Evolutionary conservation across 2,797 vertebrate genomes (phyloP).

Genomic region (Bradypodion ventrale): DNA sequence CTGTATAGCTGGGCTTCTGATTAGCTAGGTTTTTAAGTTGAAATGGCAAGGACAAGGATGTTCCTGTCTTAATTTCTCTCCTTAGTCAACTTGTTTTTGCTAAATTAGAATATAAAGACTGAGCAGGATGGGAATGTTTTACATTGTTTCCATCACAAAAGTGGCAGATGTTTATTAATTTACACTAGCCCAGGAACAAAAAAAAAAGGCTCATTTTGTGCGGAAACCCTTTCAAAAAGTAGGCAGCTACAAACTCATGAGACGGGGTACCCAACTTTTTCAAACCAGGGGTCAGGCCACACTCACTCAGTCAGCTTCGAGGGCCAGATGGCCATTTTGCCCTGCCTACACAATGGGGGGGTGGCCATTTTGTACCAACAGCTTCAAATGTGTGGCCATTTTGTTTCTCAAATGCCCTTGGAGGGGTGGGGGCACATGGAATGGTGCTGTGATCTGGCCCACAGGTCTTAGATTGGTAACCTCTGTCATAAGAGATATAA

Average conservation of each 20-base stretch:
- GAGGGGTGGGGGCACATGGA: too few relatives aligned
- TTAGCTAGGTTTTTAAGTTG: background rate
- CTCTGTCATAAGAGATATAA: background rate
- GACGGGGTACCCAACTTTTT: too few relatives aligned
- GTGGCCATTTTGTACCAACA: too few relatives aligned
- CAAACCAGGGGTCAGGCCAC: too few relatives aligned
- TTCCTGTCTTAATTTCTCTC: background rate
- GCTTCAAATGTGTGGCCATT: too few relatives aligned
- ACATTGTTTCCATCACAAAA: background rate
- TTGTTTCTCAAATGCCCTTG: too few relatives aligned
- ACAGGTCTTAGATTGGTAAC: too few relatives aligned
- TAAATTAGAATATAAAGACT: background rate
- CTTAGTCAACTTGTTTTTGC: background rate
- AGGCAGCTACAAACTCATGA: too few relatives aligned
- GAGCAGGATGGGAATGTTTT: background rate
- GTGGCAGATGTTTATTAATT: background rate
- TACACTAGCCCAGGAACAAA: background rate
- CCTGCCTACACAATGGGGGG: too few relatives aligned
- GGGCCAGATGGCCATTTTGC: too few relatives aligned
- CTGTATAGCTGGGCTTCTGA: background rate
- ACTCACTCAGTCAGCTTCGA: too few relatives aligned
- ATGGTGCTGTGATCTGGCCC: too few relatives aligned
- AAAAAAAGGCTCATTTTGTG: background rate
- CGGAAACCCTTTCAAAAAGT: background rate
- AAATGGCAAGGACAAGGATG: background rate